These are phyloP conservation scores for Tinea trinotella DNA, from an alignment of 2,888 invertebrate genomes.

Conservation along the genomic window DNA sequence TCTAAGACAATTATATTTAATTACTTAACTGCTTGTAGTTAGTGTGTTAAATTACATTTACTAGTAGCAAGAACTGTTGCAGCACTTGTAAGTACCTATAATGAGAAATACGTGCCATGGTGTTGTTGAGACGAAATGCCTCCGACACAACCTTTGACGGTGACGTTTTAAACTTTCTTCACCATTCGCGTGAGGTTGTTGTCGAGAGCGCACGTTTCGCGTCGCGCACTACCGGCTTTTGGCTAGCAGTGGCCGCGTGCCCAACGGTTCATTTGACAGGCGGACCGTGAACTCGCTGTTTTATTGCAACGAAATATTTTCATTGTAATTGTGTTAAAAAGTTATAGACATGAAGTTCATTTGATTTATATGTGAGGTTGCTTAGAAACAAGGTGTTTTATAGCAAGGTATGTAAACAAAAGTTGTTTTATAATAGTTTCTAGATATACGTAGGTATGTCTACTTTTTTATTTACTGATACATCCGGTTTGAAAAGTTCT, in stretches of 20 bases:
- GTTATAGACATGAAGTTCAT: neutral
- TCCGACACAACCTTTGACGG: neutral
- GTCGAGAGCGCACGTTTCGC: neutral
- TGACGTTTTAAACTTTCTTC: conserved; percentile 1
- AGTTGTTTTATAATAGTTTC: too few relatives aligned
- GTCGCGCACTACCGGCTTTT: neutral
- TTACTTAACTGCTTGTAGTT: neutral
- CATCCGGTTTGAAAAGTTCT: too few relatives aligned
- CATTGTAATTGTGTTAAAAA: neutral
- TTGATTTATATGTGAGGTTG: neutral
- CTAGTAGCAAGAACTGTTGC: neutral
- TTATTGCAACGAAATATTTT: neutral
- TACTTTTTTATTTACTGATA: too few relatives aligned
- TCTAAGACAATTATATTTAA: neutral
- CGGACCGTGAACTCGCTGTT: conserved; percentile 5
- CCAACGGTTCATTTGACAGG: conserved; percentile 9
- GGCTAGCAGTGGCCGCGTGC: neutral
- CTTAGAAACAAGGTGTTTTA: neutral
- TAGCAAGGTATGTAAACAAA: neutral
- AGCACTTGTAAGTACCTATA: neutral
- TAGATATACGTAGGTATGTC: too few relatives aligned
- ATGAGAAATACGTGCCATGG: neutral
- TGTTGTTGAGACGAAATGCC: neutral
- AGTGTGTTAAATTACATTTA: neutral
- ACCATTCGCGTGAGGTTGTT: neutral